A percentile compares a stretch with the other conserved stretches of the same genome.
Evolutionary conservation across 2,888 invertebrate genomes (phyloP).

Genomic region (Acronicta leporina): DNA sequence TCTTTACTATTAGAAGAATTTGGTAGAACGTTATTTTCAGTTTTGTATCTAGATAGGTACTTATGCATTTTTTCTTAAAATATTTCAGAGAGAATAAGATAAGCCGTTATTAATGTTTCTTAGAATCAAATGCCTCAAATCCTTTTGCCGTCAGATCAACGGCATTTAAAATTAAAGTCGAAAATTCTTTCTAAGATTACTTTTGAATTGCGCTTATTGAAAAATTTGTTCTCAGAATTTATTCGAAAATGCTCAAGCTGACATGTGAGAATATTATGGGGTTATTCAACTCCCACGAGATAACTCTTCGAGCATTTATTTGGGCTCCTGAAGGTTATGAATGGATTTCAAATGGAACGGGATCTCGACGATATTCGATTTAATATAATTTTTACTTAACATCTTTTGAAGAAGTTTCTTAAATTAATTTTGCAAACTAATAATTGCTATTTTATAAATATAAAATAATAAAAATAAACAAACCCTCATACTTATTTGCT

Average conservation of each 20-base stretch:
- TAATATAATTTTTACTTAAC: too few relatives aligned
- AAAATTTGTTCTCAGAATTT: not conserved
- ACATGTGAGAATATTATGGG: not conserved
- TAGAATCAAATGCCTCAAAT: not conserved
- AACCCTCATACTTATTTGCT: too few relatives aligned
- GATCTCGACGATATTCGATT: too few relatives aligned
- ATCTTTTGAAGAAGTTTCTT: too few relatives aligned
- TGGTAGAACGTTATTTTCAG: not conserved
- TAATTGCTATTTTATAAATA: too few relatives aligned
- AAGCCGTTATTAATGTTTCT: too few relatives aligned
- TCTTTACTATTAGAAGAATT: not conserved
- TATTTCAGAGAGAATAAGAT: not conserved
- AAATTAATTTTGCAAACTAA: too few relatives aligned
- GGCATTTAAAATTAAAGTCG: slow-evolving; percentile 1
- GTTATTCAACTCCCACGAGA: slow-evolving; percentile 15
- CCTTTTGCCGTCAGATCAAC: slow-evolving; percentile 1
- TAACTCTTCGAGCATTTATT: slow-evolving; percentile 12
- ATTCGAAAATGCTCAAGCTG: not conserved
- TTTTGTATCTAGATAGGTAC: not conserved
- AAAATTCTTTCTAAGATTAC: not conserved
- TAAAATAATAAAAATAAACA: too few relatives aligned
- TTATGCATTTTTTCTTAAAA: not conserved
- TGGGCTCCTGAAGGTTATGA: not conserved
- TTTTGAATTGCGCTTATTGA: slow-evolving; percentile 1
- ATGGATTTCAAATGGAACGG: not conserved